Evolutionary conservation across 2,888 invertebrate species (phyloP), one percentile per base, ranked within the genome.

Genomic region (Pyrrhosoma nymphula): DNA sequence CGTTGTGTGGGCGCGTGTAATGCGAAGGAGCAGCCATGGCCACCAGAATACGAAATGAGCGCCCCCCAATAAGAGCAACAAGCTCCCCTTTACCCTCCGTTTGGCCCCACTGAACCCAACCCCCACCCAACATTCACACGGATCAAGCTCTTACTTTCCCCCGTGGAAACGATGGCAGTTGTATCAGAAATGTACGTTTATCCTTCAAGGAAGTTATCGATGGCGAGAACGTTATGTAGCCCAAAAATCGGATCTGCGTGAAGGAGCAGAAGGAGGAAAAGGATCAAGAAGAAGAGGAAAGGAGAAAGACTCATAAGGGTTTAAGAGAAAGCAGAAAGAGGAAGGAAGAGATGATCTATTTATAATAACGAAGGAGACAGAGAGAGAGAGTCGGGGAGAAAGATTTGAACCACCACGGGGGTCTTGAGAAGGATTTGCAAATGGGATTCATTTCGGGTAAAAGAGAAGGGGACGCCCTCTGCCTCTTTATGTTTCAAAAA

Each of bases 131-230:
- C n/a, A n/a, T n/a, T n/a, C n/a, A n/a, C n/a, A n/a, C n/a, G n/a
- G n/a, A n/a, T n/a, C 12, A 63, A 63, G 20, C 23, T 8, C 63
- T 63, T 23, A 18, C 56, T n/a, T 23, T 23, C 63, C 23, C 63
- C 20, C 63, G 63, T 23, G 63, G 20, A 63, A 63, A 63, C 18
- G 63, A 63, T 18, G 63, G 63, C n/a, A 69, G 69, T 69, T 69
- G 69, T 69, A 69, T 69, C 35, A 35, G 82, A 82, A 82, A 35
- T 82, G n/a, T 82, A 82, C 82, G 82, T 82, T 82, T 82, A 82
- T 82, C 82, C 82, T 18, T 82, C 82, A 82, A 82, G 82, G 82
- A 82, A 35, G 6, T 82, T 82, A 35, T 30, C 82, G 82, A 35
- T 35, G 82, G 82, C 82, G 18, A 14, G 35, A n/a, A 82, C 82